These are phyloP conservation scores for Augochlorella aurata DNA, from an alignment of 2,888 invertebrate genomes.

Conservation along the genomic window DNA sequence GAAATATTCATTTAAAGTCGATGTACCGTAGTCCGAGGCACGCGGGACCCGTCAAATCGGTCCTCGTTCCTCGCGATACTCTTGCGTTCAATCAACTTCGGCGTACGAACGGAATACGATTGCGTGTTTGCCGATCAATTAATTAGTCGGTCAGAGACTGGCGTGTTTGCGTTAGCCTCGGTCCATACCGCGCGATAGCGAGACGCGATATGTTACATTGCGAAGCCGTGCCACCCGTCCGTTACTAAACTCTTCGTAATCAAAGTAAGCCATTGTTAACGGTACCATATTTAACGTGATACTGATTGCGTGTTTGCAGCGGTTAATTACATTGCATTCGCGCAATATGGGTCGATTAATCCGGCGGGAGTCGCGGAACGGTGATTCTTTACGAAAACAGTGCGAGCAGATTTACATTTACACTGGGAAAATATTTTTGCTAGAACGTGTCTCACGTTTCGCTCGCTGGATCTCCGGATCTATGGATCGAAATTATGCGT, in stretches of 20 bases:
- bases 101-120: background rate
- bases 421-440: too few relatives aligned
- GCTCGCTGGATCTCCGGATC: too few relatives aligned
- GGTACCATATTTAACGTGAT: background rate
- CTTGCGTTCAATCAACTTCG: background rate
- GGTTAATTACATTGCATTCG: background rate
- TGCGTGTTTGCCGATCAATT: background rate
- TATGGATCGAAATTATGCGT: background rate
- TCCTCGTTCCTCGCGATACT: conserved; percentile 26
- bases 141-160: background rate
- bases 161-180: background rate
- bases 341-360: background rate
- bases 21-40: conserved; percentile 7
- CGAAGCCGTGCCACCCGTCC: background rate
- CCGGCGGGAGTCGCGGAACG: background rate
- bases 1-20: conserved; percentile 55
- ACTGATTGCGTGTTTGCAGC: background rate
- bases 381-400: background rate
- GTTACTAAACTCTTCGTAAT: background rate
- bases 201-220: background rate
- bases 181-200: background rate
- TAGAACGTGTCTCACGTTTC: too few relatives aligned
- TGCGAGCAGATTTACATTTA: too few relatives aligned
- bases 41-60: background rate
- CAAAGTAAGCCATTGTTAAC: background rate